Conservation (phyloP, 1,140 invertebrate species). For the Gonioctena quinquepunctata region DNA sequence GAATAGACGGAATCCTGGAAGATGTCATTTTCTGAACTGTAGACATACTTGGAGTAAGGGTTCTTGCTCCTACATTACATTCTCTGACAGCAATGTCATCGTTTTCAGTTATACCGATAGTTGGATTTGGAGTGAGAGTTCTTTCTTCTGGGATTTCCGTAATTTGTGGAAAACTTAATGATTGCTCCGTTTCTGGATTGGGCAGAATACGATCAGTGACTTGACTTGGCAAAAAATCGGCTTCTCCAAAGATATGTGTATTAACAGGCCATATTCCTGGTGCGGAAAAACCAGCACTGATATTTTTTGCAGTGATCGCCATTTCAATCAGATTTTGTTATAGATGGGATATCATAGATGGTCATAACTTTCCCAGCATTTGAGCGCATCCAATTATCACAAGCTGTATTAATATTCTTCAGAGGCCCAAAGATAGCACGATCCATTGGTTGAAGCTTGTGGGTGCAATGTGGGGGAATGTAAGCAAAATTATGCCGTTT, state of each 20-base stretch:
- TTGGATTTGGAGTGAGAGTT: constrained; percentile 10
- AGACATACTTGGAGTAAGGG: too few relatives aligned
- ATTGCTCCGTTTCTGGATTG: constrained; percentile 20
- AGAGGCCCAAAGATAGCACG: constrained; percentile 53
- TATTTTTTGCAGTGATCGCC: constrained; percentile 8
- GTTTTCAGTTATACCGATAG: constrained; percentile 3
- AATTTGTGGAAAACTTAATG: constrained; percentile 1
- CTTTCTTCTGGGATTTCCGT: constrained; percentile 7
- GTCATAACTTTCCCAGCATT: constrained; percentile 45
- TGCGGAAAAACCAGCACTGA: constrained; percentile 8
- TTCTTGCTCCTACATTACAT: too few relatives aligned
- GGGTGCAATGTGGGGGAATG: constrained; percentile 52
- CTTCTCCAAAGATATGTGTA: constrained; percentile 12
- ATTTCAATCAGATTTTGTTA: constrained; percentile 46
- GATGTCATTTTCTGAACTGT: too few relatives aligned
- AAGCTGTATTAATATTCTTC: constrained; percentile 50
- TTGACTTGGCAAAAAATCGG: constrained; percentile 11
- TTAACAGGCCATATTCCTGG: constrained; percentile 7
- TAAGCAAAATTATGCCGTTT: constrained; percentile 49
- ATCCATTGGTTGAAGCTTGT: constrained; percentile 54
- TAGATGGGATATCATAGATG: constrained; percentile 57
- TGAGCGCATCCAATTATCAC: constrained; percentile 56
- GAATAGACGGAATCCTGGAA: too few relatives aligned
- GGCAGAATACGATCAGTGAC: constrained; percentile 4
- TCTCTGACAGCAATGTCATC: constrained; percentile 1